Evolutionary conservation across 2,113 vertebrate genomes (phyloP).

Genomic region (Dromas ardeola): DNA sequence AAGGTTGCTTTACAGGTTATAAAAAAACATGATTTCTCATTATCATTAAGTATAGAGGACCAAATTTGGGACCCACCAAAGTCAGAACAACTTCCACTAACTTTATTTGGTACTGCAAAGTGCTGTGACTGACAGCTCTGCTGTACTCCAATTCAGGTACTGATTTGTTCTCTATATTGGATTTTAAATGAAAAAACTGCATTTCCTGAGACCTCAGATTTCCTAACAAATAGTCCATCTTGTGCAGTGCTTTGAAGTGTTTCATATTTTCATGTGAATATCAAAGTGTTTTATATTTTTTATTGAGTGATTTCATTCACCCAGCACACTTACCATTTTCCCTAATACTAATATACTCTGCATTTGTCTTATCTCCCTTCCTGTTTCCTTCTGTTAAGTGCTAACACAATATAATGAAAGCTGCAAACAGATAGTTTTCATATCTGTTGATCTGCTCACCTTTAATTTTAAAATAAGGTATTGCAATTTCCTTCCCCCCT

Average conservation of each 20-base stretch:
- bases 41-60: neutral
- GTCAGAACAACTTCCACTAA: neutral
- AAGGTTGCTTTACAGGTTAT: neutral
- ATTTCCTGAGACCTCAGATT: neutral
- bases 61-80: neutral
- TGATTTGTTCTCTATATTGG: neutral
- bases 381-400: neutral
- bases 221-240: neutral
- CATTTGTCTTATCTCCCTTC: neutral
- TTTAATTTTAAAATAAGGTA: slow-evolving; percentile 41
- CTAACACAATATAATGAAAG: neutral
- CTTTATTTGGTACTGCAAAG: neutral
- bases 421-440: neutral
- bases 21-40: neutral
- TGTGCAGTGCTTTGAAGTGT: neutral
- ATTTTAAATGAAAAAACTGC: neutral
- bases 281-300: neutral
- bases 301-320: neutral
- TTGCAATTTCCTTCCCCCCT: neutral
- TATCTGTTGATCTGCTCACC: slow-evolving; percentile 12
- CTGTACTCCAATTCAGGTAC: neutral
- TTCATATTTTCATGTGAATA: neutral
- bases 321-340: neutral
- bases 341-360: neutral
- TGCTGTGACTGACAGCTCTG: neutral